These are phyloP conservation scores for Porites australiensis DNA, from an alignment of 64 coral and sea anemone species.

Conservation along the genomic window DNA sequence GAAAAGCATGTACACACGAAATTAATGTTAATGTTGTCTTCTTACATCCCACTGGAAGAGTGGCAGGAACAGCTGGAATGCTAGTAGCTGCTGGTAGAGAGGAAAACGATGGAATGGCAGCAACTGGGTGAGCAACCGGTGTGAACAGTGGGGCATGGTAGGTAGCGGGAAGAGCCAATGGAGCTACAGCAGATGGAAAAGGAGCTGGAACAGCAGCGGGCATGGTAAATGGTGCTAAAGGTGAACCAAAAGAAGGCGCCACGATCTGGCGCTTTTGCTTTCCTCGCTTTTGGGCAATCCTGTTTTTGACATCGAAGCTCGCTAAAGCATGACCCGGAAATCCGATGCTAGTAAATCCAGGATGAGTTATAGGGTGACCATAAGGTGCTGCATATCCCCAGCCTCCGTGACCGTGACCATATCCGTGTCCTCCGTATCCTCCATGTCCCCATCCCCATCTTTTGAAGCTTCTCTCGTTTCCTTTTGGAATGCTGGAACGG, in stretches of 20 bases:
- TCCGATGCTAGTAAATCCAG: conserved; percentile 95
- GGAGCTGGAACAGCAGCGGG: conserved; percentile 17
- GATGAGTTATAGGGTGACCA: conserved; percentile 97
- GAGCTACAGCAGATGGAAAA: conserved; percentile 10
- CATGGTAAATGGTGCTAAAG: background rate
- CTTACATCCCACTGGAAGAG: conserved; percentile 44
- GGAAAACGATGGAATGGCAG: conserved; percentile 12
- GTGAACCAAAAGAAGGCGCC: conserved; percentile 20
- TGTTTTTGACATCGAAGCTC: conserved; percentile 94
- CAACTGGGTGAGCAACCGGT: conserved; percentile 19
- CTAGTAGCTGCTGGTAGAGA: conserved; percentile 1
- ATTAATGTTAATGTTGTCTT: background rate
- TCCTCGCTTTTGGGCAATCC: conserved; percentile 78
- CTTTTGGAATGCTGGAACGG: conserved; percentile 69
- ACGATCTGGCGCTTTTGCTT: conserved; percentile 66
- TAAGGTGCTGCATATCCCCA: conserved; percentile 82
- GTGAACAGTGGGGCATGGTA: conserved; percentile 49
- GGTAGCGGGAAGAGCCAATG: conserved; percentile 26
- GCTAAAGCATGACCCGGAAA: conserved; percentile 96
- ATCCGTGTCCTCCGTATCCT: conserved; percentile 52
- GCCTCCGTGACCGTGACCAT: conserved; percentile 15
- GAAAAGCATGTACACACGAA: background rate
- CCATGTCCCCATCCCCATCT: conserved; percentile 66
- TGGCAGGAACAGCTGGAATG: conserved; percentile 43
- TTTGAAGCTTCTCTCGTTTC: conserved; percentile 37